Percentiles rank a stretch among this genome's conserved stretches.
phyloP scores from a whole-genome alignment of 2,888 invertebrate species.

The Apamea epomidion region DNA sequence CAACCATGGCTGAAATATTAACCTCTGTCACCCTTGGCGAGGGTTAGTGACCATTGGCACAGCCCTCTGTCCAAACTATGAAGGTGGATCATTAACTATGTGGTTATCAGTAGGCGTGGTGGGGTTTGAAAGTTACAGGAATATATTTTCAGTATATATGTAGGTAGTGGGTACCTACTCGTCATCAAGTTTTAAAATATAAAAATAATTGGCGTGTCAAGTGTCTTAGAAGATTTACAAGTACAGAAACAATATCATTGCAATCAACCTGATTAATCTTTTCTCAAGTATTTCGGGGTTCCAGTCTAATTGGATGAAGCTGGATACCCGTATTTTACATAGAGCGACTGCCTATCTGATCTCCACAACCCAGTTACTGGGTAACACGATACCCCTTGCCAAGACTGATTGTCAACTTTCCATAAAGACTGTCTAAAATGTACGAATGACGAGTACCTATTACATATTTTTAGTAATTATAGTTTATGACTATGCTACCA shows the following conservation, averaged over 20 bases:
- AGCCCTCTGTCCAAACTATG: slow-evolving; percentile 30
- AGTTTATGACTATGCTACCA: background rate
- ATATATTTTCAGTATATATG: slow-evolving; percentile 6
- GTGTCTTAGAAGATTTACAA: background rate
- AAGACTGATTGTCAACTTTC: background rate
- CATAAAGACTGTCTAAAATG: background rate
- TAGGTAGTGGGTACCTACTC: background rate
- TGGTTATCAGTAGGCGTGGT: slow-evolving; percentile 14
- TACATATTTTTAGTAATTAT: background rate
- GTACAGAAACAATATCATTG: background rate
- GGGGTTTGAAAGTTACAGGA: slow-evolving; percentile 5
- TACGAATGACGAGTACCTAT: background rate
- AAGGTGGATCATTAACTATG: slow-evolving; percentile 34
- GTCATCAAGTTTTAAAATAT: background rate
- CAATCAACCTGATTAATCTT: background rate
- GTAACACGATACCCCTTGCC: background rate
- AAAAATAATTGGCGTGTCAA: background rate
- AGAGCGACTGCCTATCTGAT: background rate
- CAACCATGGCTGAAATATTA: slow-evolving; percentile 17
- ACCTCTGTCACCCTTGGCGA: slow-evolving; percentile 26
- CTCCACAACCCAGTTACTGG: background rate
- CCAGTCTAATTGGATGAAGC: background rate
- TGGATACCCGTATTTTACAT: background rate
- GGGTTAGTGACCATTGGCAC: slow-evolving; percentile 29
- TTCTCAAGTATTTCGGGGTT: background rate